Conservation (phyloP, 1,140 invertebrate genomes). For the Dendroctonus ponderosae region DNA sequence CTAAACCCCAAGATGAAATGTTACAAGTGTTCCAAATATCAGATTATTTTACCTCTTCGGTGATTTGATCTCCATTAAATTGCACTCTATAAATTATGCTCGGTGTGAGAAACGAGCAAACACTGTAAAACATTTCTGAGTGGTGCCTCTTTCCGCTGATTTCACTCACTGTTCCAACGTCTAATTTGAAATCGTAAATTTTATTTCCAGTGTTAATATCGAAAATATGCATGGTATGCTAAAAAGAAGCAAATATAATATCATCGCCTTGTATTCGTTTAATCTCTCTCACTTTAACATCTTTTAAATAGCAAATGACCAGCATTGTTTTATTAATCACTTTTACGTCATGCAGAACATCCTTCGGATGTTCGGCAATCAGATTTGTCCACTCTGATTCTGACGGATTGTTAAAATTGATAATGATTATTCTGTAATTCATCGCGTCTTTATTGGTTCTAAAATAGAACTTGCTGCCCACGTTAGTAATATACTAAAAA, state of each 20-base stretch:
- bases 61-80: slow-evolving; percentile 64
- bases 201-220: slow-evolving; percentile 71
- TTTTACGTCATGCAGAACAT: slow-evolving; percentile 86
- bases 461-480: slow-evolving; percentile 79
- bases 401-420: slow-evolving; percentile 79
- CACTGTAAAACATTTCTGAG: slow-evolving; percentile 90
- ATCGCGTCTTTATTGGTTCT: slow-evolving; percentile 92
- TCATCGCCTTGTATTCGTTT: background rate
- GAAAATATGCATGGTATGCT: slow-evolving; percentile 84
- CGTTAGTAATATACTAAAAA: slow-evolving; percentile 87
- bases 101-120: slow-evolving; percentile 91
- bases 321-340: slow-evolving; percentile 84
- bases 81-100: slow-evolving; percentile 86
- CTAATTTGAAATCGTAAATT: slow-evolving; percentile 72
- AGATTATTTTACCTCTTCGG: slow-evolving; percentile 60
- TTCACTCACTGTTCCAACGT: slow-evolving; percentile 82
- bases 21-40: slow-evolving; percentile 22
- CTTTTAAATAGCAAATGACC: slow-evolving; percentile 87
- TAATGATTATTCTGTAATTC: slow-evolving; percentile 84
- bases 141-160: slow-evolving; percentile 84
- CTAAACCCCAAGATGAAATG: slow-evolving; percentile 53
- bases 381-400: slow-evolving; percentile 82
- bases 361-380: slow-evolving; percentile 78
- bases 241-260: slow-evolving; percentile 48
- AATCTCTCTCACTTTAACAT: slow-evolving; percentile 79